Evolutionary conservation across 2,888 invertebrate genomes (phyloP), one percentile per base, ranked within the genome.

Genomic region (Stenurella melanura): DNA sequence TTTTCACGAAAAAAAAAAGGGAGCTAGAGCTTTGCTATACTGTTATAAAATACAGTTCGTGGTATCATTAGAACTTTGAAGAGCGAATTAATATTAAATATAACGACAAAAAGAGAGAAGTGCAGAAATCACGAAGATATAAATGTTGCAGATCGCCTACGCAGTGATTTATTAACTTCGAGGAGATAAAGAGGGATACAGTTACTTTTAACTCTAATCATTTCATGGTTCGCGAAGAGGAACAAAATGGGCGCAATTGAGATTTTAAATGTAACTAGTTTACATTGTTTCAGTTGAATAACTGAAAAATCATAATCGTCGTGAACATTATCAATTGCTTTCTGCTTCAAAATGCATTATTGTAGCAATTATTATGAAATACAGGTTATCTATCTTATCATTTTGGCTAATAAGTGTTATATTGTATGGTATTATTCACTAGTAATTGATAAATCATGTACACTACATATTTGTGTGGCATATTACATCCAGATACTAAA

Each of bases 81-180:
- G 19, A 18, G 42, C 64, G 9, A 17, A 64, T 64, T 64, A 64
- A 64, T 64, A 50, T n/a, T 50, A 50, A 42, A 42, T 64, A 42
- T 18, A 19, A 42, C 19, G 64, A 64, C 42, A 42, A 64, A 64
- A 42, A 64, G 64, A 74, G 76, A 73, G 75, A 79, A 79, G 73
- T 75, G 63, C 69, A 61, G 56, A 60, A 70, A 79, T 77, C 79
- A 72, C 77, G 79, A 75, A 10, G 60, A 72, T 66, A 50, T 78
- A 69, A 75, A 69, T 66, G 74, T 72, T 67, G 56, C 63, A 64
- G 69, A 78, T 79, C 77, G 73, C 77, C 79, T 69, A 79, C 77
- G 76, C 77, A 12, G 66, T 76, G 73, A 78, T 77, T 77, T 78
- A 79, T 79, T 74, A 72, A 69, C 70, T 64, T 73, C 68, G 64